Evolutionary conservation across 2,888 invertebrate genomes (phyloP), one percentile per base, ranked within the genome.

Genomic region (Craniophora ligustri): DNA sequence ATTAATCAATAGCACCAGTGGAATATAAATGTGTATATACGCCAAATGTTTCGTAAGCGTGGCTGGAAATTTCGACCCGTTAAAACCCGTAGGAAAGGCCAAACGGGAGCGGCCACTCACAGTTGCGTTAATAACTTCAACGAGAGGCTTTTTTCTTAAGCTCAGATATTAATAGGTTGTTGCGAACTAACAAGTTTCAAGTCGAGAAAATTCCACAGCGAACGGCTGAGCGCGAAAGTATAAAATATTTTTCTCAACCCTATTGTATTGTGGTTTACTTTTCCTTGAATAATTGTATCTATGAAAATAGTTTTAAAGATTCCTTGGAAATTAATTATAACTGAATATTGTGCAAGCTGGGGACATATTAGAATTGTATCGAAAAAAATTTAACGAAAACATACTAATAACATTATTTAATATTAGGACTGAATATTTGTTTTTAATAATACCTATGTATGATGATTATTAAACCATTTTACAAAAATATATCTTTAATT

Each of bases 131-230:
- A 54, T 56, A 62, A 60, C 32, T 47, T 54, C 28, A 68, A 51
- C 28, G 42, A 62, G 44, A 19, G 35, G 50, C 39, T 46, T 59
- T 60, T 51, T 63, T 54, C 58, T 61, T 70, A 59, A 67, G 54
- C 61, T 54, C 36, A n/a, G 53, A 56, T 56, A 67, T 67, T 70
- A 70, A 70, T 67, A 71, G 67, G 56, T 48, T 67, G 50, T 67
- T 67, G 46, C 10, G 48, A 47, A 61, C 54, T 63, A 69, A 67
- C 55, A 59, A 69, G 44, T 64, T 61, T 67, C 21, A 67, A 70
- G 60, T 60, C 42, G 60, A 40, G 67, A 57, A 59, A 67, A 59
- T 48, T 56, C 32, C 8, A 19, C 67, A 4, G 34, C 28, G 18
- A 61, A 45, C 38, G 36, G 16, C 31, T 31, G 18, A 46, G 36